phyloP scores from a whole-genome alignment of 1,140 invertebrate species.

The Dreissena polymorpha region DNA sequence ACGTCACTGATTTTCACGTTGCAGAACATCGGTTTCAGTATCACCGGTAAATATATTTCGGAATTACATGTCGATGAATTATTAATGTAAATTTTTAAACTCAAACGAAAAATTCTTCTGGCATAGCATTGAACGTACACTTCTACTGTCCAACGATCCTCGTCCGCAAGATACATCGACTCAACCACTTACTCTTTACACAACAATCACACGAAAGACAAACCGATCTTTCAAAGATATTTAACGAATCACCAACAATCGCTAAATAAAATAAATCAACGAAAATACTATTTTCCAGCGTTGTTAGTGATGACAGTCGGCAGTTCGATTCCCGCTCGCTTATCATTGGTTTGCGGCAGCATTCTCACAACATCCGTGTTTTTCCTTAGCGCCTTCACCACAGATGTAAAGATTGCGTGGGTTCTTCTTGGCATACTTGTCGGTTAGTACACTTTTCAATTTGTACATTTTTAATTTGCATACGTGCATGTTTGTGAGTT shows the following conservation, averaged over 20 bases:
- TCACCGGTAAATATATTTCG: conserved; percentile 24
- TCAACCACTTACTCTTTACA: no score
- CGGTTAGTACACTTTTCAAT: background rate
- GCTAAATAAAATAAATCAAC: no score
- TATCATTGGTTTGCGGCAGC: background rate
- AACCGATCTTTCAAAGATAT: no score
- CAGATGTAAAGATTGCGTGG: conserved; percentile 6
- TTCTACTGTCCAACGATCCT: no score
- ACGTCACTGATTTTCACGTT: conserved; percentile 38
- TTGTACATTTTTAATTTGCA: background rate
- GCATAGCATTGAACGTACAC: no score
- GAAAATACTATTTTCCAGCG: conserved; percentile 38
- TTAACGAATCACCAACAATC: no score
- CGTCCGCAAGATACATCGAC: no score
- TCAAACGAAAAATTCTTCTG: no score
- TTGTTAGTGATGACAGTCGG: conserved; percentile 24
- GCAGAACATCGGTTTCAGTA: conserved; percentile 37
- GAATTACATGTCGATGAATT: no score
- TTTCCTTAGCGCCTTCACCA: conserved; percentile 8
- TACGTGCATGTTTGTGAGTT: no score
- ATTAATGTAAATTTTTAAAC: no score
- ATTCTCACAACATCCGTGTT: background rate
- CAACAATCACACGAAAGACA: no score
- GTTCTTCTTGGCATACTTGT: conserved; percentile 8
- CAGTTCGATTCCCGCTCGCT: conserved; percentile 1